Base-by-base conservation (phyloP, 1,140 invertebrate genomes). In the Procambarus virginalis region DNA sequence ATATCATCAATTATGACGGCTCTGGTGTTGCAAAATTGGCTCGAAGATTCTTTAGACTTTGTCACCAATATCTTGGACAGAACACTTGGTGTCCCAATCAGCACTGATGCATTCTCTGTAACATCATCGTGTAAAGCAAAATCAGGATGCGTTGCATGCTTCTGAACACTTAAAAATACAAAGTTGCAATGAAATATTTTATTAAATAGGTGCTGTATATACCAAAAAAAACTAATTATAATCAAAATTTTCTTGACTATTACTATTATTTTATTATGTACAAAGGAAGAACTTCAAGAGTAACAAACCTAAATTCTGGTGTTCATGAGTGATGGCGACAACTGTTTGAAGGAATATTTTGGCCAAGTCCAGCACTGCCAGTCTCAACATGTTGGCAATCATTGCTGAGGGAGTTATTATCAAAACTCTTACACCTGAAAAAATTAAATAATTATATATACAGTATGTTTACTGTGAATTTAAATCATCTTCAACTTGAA, bases 1-100 rank as follows among this genome's bases (percentile, higher is more conserved):
- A 73, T 73, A 73, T 73, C 68, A 73, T 73, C 68, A 34, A 73
- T 34, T 8, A 73, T 73, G 68, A 73, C n/a, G 10, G n/a, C 68
- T 6, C 68, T 22, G 1, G 22, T 73, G 22, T 22, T 73, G n/a
- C n/a, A 4, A 14, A 73, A 73, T 22, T 73, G 10, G 68, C 6
- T 4, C 5, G 68, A 4, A 9, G 3, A 6, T 34, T 73, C 22
- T 73, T 73, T n/a, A 5, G 0, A 5, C 64, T 68, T 34, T 10
- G 10, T 73, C 68, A 73, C 68, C 3, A 73, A n/a, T 22, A 73
- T 34, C 3, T 3, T 34, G 22, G 68, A 22, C 5, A 73, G 68
- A 34, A 8, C 68, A 34, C n/a, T 10, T 4, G 68, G 68, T 34
- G 68, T 73, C 68, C n/a, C n/a, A 73, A 73, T 73, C 68, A 73